These are phyloP conservation scores for Chelidonichthys spinosus DNA, from an alignment of 2,797 vertebrate genomes.

Conservation along the genomic window DNA sequence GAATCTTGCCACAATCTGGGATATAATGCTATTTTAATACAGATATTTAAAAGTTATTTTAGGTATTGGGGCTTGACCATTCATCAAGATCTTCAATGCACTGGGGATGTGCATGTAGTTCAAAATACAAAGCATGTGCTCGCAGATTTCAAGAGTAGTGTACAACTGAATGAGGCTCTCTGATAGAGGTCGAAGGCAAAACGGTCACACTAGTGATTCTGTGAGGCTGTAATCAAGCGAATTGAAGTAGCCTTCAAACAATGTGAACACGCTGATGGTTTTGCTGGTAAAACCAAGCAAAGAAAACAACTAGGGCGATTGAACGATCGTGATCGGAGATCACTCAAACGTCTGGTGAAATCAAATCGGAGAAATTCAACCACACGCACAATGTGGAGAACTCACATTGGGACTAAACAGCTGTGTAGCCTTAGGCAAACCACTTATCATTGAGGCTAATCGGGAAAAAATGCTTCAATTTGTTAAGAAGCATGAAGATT, in stretches of 20 bases:
- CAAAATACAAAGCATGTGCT: conserved; percentile 10
- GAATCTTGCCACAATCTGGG: neutral
- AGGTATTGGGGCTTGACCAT: neutral
- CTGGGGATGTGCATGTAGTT: neutral
- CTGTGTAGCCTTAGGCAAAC: too few relatives aligned
- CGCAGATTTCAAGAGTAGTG: conserved; percentile 5
- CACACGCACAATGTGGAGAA: too few relatives aligned
- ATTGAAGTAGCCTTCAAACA: neutral
- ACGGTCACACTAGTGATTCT: neutral
- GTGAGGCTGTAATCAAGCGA: neutral
- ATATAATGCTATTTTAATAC: neutral
- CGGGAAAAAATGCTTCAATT: too few relatives aligned
- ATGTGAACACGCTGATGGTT: neutral
- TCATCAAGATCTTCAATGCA: neutral
- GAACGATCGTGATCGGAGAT: too few relatives aligned
- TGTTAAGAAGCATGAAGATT: too few relatives aligned
- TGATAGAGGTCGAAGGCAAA: conserved; percentile 15
- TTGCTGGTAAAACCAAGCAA: too few relatives aligned
- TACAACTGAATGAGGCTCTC: conserved; percentile 20
- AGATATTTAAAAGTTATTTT: neutral
- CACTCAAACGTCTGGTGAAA: too few relatives aligned
- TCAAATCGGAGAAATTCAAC: too few relatives aligned
- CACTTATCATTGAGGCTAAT: too few relatives aligned
- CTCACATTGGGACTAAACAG: too few relatives aligned
- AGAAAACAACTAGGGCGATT: too few relatives aligned